Percentiles rank a stretch among this genome's conserved stretches.
These are phyloP conservation scores for Epirrhoe alternata DNA, from an alignment of 2,888 invertebrate species.

Conservation along the genomic window DNA sequence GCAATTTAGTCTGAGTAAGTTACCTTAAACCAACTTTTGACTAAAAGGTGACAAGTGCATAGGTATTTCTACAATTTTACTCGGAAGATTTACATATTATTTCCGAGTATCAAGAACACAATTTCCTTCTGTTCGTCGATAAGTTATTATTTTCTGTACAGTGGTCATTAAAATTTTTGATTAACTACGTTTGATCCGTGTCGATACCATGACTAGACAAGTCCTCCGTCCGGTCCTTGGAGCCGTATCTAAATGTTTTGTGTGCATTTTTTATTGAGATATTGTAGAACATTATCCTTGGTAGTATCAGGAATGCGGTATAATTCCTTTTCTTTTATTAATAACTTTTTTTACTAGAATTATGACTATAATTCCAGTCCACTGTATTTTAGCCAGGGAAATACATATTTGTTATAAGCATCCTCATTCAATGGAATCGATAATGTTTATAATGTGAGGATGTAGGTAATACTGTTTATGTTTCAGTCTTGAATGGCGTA, in stretches of 20 bases:
- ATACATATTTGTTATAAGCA: not conserved
- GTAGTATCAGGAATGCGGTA: conserved; percentile 65
- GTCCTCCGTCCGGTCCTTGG: conserved; percentile 69
- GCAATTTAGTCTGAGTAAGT: not conserved
- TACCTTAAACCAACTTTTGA: too few species aligned
- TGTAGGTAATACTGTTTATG: conserved; percentile 29
- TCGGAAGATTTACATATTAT: not conserved
- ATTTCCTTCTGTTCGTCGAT: conserved; percentile 52
- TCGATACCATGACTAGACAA: conserved; percentile 81
- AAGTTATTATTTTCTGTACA: conserved; percentile 84
- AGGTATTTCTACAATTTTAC: too few species aligned
- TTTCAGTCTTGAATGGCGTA: conserved; percentile 27
- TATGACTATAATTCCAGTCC: conserved; percentile 1
- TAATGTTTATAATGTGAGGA: conserved; percentile 4
- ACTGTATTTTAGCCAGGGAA: not conserved
- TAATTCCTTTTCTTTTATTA: conserved; percentile 56
- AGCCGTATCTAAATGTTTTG: conserved; percentile 79
- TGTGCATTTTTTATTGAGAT: conserved; percentile 71
- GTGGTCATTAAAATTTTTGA: conserved; percentile 86
- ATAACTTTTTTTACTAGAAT: conserved; percentile 38
- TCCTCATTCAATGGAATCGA: not conserved
- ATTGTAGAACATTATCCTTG: conserved; percentile 72
- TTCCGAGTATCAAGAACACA: conserved; percentile 62
- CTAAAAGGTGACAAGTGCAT: too few species aligned
- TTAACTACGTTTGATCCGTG: conserved; percentile 83